Percentiles rank a stretch among this genome's conserved stretches.
Evolutionary conservation across 2,888 invertebrate species (phyloP).

Genomic region (Sceliomorpha sp.): DNA sequence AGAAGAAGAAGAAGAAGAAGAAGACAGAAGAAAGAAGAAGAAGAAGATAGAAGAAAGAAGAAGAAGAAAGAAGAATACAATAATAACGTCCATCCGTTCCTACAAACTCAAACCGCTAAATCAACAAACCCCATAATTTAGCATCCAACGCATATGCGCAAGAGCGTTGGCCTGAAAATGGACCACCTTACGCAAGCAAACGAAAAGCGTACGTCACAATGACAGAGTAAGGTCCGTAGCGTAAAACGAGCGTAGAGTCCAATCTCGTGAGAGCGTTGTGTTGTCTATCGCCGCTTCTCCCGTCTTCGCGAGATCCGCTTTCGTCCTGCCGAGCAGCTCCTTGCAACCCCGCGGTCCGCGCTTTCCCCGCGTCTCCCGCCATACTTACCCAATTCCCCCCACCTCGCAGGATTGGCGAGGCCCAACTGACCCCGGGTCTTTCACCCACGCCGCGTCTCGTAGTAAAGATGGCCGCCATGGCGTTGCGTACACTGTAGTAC

Average conservation of each 20-base stretch:
- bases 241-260: conserved; percentile 66
- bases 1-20: no score
- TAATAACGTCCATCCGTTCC: no score
- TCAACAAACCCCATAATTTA: no score
- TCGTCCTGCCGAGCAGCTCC: conserved; percentile 32
- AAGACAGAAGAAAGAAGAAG: no score
- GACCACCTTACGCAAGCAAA: conserved; percentile 34
- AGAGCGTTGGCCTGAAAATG: no score
- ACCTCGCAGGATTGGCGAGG: conserved; percentile 44
- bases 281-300: conserved; percentile 49
- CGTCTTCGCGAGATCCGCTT: conserved; percentile 28
- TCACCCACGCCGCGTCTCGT: conserved; percentile 73
- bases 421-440: conserved; percentile 68
- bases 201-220: conserved; percentile 28
- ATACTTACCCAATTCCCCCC: conserved; percentile 48
- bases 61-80: no score
- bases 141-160: no score
- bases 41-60: no score
- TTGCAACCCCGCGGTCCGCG: no score
- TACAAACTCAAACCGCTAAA: no score
- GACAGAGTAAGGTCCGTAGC: conserved; percentile 64
- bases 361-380: conserved; percentile 11
- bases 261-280: conserved; percentile 58
- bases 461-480: conserved; percentile 74
- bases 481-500: conserved; percentile 62